Conservation (phyloP, 1,140 invertebrate species). For the Gonatopus flavifemur region DNA sequence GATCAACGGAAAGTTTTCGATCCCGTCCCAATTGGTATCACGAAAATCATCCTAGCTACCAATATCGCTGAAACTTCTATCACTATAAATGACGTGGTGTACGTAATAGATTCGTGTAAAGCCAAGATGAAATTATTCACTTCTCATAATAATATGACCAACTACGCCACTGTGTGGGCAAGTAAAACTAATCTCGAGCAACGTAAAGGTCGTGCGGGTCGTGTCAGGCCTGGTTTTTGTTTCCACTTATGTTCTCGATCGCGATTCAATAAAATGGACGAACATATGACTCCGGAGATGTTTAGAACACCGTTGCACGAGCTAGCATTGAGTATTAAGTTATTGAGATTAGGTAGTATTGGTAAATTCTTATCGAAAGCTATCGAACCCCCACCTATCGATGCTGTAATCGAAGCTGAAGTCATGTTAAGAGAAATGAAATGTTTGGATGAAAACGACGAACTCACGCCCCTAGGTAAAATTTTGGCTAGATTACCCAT, state of each 20-base stretch:
- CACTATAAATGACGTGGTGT: constrained; percentile 96
- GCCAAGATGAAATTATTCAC: constrained; percentile 95
- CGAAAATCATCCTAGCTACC: constrained; percentile 86
- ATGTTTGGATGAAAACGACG: constrained; percentile 81
- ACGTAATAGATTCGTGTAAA: constrained; percentile 93
- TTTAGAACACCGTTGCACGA: constrained; percentile 94
- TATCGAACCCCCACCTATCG: constrained; percentile 89
- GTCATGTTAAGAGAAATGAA: constrained; percentile 77
- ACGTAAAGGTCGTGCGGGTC: constrained; percentile 85
- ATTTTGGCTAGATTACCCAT: constrained; percentile 91
- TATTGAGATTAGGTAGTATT: constrained; percentile 86
- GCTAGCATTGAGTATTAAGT: constrained; percentile 79
- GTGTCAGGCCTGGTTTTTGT: constrained; percentile 84
- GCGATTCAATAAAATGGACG: constrained; percentile 76
- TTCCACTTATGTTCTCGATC: constrained; percentile 84
- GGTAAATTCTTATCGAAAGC: constrained; percentile 92
- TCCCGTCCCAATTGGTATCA: constrained; percentile 70
- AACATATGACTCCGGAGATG: constrained; percentile 94
- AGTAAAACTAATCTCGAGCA: constrained; percentile 90
- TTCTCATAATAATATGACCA: constrained; percentile 94
- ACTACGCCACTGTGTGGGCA: constrained; percentile 92
- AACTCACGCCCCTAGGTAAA: constrained; percentile 85
- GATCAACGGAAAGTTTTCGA: constrained; percentile 89
- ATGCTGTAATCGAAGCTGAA: constrained; percentile 92
- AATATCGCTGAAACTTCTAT: constrained; percentile 95